Base-by-base conservation (phyloP, 2,888 invertebrate species). In the Cheilosia grossa region DNA sequence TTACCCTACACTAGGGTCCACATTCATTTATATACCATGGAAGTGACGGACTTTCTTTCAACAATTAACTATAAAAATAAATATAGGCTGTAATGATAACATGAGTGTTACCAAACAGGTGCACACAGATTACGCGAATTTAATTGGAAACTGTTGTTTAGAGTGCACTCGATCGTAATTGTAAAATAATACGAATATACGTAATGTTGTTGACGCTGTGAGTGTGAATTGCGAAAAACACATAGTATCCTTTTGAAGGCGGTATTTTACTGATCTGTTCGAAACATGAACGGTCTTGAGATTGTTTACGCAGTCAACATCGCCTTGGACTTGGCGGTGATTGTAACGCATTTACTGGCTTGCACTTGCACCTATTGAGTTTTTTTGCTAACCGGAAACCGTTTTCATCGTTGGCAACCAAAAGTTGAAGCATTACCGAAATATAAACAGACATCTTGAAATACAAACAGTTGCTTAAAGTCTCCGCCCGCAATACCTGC, bases 21-120 rank as follows among this genome's bases (percentile, higher is more conserved):
- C 78, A 58, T n/a, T 49, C 19, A 47, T 67, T 78, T 82, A 78
- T 78, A 82, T 66, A n/a, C 49, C 56, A 24, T 61, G 7, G 15
- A 27, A 24, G 21, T 6, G 15, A 17, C 1, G 15, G 17, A 10
- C 1, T 27, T 44, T 56, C 21, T 64, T 17, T 40, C 37, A 13
- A 10, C 37, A 17, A 19, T 40, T n/a, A 37, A 66, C 27, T 27
- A 51, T 37, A 47, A 17, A 19, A 47, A 47, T 17, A 54, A 74
- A 74, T 42, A 58, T 56, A 69, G 5, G 15, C 15, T 69, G 37
- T 7, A 19, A 17, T 54, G 66, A 37, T 66, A 61, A 63, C 7
- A 17, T 3, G 3, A 47, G 27, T 6, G 10, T 3, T 47, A 19
- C 37, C 4, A 15, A 47, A 47, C 47, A 9, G 47, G 6, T 47